Percentiles rank a stretch among this genome's conserved stretches.
Conservation (phyloP, 2,888 invertebrate genomes). For the Philaethria dido region DNA sequence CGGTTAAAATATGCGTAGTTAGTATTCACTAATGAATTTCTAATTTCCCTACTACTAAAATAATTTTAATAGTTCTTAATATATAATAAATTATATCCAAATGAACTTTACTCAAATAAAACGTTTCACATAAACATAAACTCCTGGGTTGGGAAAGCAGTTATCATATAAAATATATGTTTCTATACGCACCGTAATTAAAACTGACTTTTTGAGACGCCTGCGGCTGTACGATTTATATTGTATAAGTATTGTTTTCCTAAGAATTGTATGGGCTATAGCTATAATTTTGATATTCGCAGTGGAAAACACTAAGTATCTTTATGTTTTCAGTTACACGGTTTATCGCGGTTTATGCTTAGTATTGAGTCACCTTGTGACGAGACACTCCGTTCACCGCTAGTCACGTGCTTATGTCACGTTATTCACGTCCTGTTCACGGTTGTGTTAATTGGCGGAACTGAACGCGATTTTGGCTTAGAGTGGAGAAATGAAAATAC, state of each 20-base stretch:
- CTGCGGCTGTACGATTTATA: slow-evolving; percentile 31
- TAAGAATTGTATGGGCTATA: slow-evolving; percentile 4
- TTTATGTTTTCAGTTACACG: no score
- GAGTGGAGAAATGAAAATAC: no score
- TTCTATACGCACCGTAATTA: slow-evolving; percentile 37
- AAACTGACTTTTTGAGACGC: slow-evolving; percentile 38
- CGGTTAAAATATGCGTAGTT: background rate
- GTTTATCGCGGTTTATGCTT: no score
- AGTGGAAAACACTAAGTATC: background rate
- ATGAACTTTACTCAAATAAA: slow-evolving; percentile 12
- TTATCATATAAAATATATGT: slow-evolving; percentile 35
- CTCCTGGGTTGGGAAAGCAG: slow-evolving; percentile 15
- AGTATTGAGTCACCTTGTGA: no score
- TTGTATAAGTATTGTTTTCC: background rate
- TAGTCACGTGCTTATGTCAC: no score
- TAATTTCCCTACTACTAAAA: background rate
- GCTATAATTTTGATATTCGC: slow-evolving; percentile 14
- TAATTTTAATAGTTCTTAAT: background rate
- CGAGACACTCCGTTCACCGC: no score
- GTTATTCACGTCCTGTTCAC: no score
- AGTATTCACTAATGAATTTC: background rate
- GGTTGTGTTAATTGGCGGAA: no score
- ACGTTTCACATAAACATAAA: slow-evolving; percentile 20
- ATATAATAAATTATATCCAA: background rate
- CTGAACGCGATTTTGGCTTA: no score